phyloP scores from a whole-genome alignment of 2,113 vertebrate genomes.

The Pollachius pollachius region DNA sequence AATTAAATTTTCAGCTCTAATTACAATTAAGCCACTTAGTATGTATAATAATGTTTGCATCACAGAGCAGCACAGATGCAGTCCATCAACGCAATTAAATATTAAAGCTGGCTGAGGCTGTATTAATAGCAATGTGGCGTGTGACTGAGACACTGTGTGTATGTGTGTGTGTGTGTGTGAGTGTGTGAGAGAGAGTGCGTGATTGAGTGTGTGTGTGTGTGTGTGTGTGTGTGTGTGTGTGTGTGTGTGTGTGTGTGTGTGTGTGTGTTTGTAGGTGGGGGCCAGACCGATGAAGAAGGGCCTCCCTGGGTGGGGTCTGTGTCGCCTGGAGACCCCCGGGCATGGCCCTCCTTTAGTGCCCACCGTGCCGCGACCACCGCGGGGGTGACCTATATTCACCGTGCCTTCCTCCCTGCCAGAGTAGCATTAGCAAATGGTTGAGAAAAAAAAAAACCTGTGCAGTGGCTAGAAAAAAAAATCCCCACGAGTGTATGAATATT shows the following conservation, averaged over 20 bases:
- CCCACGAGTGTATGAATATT: slow-evolving; percentile 75
- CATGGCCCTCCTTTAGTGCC: slow-evolving; percentile 62
- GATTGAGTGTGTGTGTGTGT: slow-evolving; percentile 18
- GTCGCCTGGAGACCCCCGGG: slow-evolving; percentile 62
- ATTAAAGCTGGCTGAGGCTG: slow-evolving; percentile 78
- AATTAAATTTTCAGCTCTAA: slow-evolving; percentile 84
- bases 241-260: slow-evolving; percentile 24
- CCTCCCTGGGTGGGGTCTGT: slow-evolving; percentile 51
- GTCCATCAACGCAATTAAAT: slow-evolving; percentile 82
- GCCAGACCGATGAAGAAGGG: slow-evolving; percentile 45
- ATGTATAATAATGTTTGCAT: slow-evolving; percentile 84
- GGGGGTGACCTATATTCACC: slow-evolving; percentile 77
- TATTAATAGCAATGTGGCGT: slow-evolving; percentile 75
- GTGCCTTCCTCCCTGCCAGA: slow-evolving; percentile 50
- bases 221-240: slow-evolving; percentile 34
- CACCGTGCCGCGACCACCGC: slow-evolving; percentile 50
- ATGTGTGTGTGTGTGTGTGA: slow-evolving; percentile 24
- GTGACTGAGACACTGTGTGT: slow-evolving; percentile 28
- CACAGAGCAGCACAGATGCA: slow-evolving; percentile 84
- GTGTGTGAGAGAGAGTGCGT: slow-evolving; percentile 9
- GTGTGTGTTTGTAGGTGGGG: slow-evolving; percentile 8
- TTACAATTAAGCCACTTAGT: slow-evolving; percentile 85
- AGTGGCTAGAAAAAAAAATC: slow-evolving; percentile 39
- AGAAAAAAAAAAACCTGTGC: slow-evolving; percentile 32
- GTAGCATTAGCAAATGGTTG: slow-evolving; percentile 65